A percentile compares a stretch with the other conserved stretches of the same genome.
These are phyloP conservation scores for Morelia viridis DNA, from an alignment of 2,797 vertebrate species.

Conservation along the genomic window DNA sequence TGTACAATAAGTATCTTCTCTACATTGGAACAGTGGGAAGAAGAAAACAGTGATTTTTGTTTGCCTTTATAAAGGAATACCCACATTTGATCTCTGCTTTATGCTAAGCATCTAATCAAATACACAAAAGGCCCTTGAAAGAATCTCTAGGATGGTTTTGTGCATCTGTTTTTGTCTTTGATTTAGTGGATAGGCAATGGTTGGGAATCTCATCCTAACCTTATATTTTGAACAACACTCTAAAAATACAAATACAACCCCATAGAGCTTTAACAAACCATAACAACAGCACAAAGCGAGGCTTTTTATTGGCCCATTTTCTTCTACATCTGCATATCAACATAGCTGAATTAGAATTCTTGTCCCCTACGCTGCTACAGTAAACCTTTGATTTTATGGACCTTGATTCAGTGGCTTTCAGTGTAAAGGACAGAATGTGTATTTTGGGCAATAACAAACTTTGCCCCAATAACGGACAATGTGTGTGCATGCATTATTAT, in stretches of 20 bases:
- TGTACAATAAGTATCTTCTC: not conserved
- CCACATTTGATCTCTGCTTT: not conserved
- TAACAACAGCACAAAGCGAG: not conserved
- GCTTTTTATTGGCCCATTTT: not conserved
- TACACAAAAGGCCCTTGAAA: not conserved
- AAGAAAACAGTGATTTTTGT: not conserved
- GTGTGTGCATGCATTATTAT: not conserved
- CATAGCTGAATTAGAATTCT: not conserved
- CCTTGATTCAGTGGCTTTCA: not conserved
- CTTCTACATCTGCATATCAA: not conserved
- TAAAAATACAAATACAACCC: not conserved
- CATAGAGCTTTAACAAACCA: not conserved
- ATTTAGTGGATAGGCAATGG: not conserved
- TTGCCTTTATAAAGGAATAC: not conserved
- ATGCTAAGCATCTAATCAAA: not conserved
- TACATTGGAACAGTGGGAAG: not conserved
- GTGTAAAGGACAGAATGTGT: not conserved
- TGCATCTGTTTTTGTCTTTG: not conserved
- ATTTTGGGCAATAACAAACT: not conserved
- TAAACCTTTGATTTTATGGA: not conserved
- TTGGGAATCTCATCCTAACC: not conserved
- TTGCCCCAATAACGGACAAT: not conserved
- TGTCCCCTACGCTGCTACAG: not conserved
- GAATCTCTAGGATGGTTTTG: not conserved
- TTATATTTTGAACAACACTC: not conserved